Conservation (phyloP, 2,888 invertebrate genomes). For the Diachrysia chrysitis region DNA sequence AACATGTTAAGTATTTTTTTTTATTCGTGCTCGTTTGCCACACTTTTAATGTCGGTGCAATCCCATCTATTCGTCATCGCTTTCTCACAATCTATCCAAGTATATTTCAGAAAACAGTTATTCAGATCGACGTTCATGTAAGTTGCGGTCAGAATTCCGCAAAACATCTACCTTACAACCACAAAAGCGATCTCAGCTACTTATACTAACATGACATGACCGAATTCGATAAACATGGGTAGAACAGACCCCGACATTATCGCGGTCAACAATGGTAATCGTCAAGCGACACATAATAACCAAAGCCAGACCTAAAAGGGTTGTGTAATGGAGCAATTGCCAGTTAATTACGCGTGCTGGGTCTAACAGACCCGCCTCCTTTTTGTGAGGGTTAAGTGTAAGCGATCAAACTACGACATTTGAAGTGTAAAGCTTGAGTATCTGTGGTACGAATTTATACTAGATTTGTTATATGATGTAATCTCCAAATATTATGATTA, state of each 20-base stretch:
- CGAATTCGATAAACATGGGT: slow-evolving; percentile 57
- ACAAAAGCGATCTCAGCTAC: slow-evolving; percentile 17
- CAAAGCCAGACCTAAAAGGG: slow-evolving; percentile 69
- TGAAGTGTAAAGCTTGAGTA: slow-evolving; percentile 11
- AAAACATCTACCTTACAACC: slow-evolving; percentile 1
- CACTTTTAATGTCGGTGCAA: too few species aligned
- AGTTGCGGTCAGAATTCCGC: neutral
- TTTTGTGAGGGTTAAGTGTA: slow-evolving; percentile 57
- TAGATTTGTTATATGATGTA: neutral
- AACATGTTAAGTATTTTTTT: too few species aligned
- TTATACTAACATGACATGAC: slow-evolving; percentile 35
- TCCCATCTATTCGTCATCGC: too few species aligned
- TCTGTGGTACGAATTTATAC: neutral
- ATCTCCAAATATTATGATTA: neutral
- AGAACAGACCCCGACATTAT: slow-evolving; percentile 59
- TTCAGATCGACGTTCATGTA: neutral
- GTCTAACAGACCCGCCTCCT: slow-evolving; percentile 51
- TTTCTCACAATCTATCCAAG: too few species aligned
- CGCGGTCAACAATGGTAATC: slow-evolving; percentile 71
- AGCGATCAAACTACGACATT: slow-evolving; percentile 42
- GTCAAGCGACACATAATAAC: slow-evolving; percentile 74
- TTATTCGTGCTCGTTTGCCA: too few species aligned
- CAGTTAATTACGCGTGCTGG: slow-evolving; percentile 74
- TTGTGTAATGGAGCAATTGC: slow-evolving; percentile 76
- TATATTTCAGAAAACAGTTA: too few species aligned